Evolutionary conservation across 2,888 invertebrate species (phyloP), one percentile per base, ranked within the genome.

Genomic region (Napeogenes inachia): DNA sequence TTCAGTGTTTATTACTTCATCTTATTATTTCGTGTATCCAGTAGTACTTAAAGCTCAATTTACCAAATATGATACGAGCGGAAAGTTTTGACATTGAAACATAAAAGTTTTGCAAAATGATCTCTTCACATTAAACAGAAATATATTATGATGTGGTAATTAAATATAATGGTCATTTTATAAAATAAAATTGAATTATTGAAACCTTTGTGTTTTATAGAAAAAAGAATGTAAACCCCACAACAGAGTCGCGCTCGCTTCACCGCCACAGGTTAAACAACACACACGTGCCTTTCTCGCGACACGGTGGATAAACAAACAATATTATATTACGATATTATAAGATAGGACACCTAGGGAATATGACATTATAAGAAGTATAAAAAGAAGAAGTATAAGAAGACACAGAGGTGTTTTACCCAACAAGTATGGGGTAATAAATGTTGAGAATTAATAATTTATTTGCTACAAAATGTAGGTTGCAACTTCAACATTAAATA

Each of bases 291-390:
- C 74, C 63, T 64, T 59, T 59, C 66, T 64, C 70, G 62, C 74
- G 78, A 75, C 75, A 79, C 69, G 80, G 73, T 68, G 70, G 71
- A 78, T 84, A 84, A 73, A 76, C 75, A 76, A 74, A 74, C 70
- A 75, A 73, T 71, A 62, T 60, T 67, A 21, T 21, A 21, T 21
- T 61, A 61, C 53, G 60, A 61, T 61, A 33, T 59, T 30, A 50
- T 50, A 30, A 4, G 21, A 30, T 30, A 30, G 50, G 30, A 21
- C n/a, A 30, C 3, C 30, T 30, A 10, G 21, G 30, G 30, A 50
- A 12, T 21, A 13, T 21, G 1, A 50, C 50, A 50, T 21, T 10
- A 42, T 10, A 12, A 42, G 3, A 42, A 10, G 10, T 10, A 42
- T 35, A n/a, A n/a, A n/a, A n/a, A n/a, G n/a, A n/a, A n/a, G n/a